These are phyloP conservation scores for Montipora efflorescens DNA, from an alignment of 64 coral and sea anemone species.

Conservation along the genomic window DNA sequence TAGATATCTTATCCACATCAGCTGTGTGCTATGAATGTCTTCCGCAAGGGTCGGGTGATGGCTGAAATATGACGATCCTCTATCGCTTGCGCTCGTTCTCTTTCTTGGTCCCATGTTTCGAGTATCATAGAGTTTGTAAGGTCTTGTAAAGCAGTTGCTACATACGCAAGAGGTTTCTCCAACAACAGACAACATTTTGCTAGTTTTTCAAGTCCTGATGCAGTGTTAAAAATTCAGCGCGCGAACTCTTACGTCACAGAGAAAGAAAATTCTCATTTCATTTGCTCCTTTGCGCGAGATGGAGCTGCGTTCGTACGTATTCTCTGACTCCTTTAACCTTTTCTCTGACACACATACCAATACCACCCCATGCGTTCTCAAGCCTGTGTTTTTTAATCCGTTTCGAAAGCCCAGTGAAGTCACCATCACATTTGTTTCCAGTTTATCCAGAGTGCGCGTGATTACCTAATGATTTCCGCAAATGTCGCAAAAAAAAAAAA, in stretches of 20 bases:
- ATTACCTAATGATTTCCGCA: too few species aligned
- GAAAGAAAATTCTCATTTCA: too few species aligned
- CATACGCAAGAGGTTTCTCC: constrained; percentile 1
- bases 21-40: neutral
- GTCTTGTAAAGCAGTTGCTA: constrained; percentile 28
- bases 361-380: too few species aligned
- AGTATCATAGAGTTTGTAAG: neutral
- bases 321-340: neutral
- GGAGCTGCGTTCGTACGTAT: neutral
- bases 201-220: neutral
- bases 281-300: neutral
- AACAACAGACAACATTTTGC: neutral
- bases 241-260: constrained; percentile 4
- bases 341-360: too few species aligned
- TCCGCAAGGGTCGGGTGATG: neutral
- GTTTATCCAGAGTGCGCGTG: too few species aligned
- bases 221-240: neutral
- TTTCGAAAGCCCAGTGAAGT: too few species aligned
- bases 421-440: too few species aligned
- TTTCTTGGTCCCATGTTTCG: neutral
- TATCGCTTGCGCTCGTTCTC: neutral
- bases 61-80: neutral
- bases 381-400: too few species aligned
- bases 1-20: neutral
- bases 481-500: too few species aligned